phyloP scores from a whole-genome alignment of 1,140 invertebrate species.

The Ditylenchus dipsaci region DNA sequence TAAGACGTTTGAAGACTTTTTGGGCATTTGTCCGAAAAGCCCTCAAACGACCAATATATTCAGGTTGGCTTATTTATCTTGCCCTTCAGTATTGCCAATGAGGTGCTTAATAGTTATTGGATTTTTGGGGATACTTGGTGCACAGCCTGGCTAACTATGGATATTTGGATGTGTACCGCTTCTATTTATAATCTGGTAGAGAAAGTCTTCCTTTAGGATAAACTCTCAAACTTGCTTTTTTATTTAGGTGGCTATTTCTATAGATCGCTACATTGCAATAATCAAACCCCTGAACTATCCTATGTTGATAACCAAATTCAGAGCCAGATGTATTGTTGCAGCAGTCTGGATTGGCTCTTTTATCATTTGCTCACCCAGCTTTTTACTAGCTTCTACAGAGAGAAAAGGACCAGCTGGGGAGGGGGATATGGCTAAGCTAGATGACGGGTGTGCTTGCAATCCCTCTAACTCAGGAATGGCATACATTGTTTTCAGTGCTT shows the following conservation, averaged over 20 bases:
- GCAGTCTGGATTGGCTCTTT: conserved; percentile 86
- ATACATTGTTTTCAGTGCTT: conserved; percentile 90
- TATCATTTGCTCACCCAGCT: conserved; percentile 75
- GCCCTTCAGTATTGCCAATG: conserved; percentile 58
- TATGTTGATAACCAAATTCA: conserved; percentile 81
- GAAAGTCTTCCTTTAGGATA: too few relatives aligned
- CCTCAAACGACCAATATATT: background rate
- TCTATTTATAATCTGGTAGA: conserved; percentile 76
- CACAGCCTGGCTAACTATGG: conserved; percentile 83
- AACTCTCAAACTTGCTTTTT: too few relatives aligned
- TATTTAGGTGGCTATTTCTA: conserved; percentile 73
- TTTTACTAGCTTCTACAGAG: conserved; percentile 48
- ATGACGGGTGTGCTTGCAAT: conserved; percentile 50
- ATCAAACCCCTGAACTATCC: conserved; percentile 96
- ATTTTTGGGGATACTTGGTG: conserved; percentile 58
- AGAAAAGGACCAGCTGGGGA: conserved; percentile 20
- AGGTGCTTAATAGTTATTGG: conserved; percentile 54
- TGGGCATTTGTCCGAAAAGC: background rate
- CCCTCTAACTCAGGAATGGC: conserved; percentile 71
- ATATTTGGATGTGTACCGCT: conserved; percentile 90
- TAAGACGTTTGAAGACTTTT: too few relatives aligned
- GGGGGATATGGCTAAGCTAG: background rate
- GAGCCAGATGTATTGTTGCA: conserved; percentile 81
- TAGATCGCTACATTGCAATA: conserved; percentile 73
- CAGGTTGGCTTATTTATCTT: conserved; percentile 56